These are phyloP conservation scores for Halyomorpha halys DNA, from an alignment of 1,140 invertebrate genomes.

Conservation along the genomic window DNA sequence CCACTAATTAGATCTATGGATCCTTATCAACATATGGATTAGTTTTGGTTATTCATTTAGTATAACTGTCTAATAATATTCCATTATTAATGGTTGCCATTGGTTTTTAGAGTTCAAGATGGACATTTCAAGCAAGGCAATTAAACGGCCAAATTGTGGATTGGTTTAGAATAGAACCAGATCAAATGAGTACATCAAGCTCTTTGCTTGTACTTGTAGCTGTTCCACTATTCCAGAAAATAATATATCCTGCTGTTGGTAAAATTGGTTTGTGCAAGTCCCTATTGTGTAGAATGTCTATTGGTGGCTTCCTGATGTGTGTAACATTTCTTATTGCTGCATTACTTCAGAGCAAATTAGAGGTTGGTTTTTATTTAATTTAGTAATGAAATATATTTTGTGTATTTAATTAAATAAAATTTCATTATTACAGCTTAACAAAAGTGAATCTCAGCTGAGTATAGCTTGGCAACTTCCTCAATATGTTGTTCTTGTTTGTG, in stretches of 20 bases:
- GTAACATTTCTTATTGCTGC: not conserved
- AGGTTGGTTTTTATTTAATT: not conserved
- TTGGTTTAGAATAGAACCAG: slow-evolving; percentile 1
- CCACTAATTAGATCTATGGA: too few species aligned
- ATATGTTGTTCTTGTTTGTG: slow-evolving; percentile 2
- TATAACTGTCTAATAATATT: too few species aligned
- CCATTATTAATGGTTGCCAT: too few species aligned
- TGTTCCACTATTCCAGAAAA: not conserved
- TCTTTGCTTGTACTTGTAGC: not conserved
- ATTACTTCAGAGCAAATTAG: not conserved
- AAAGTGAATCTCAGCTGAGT: not conserved
- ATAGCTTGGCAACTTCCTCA: slow-evolving; percentile 2
- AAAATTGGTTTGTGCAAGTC: not conserved
- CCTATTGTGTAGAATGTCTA: not conserved
- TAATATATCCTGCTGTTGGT: not conserved
- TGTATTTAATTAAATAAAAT: too few species aligned
- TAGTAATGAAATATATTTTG: too few species aligned
- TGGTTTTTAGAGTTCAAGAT: not conserved
- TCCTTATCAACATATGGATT: too few species aligned
- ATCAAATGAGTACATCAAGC: not conserved
- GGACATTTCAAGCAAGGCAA: not conserved
- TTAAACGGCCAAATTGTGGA: not conserved
- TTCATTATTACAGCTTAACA: not conserved
- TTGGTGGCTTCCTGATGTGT: not conserved
- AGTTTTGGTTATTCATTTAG: too few species aligned